Conservation (phyloP, 2,113 vertebrate genomes). For the Miniopterus natalensis region DNA sequence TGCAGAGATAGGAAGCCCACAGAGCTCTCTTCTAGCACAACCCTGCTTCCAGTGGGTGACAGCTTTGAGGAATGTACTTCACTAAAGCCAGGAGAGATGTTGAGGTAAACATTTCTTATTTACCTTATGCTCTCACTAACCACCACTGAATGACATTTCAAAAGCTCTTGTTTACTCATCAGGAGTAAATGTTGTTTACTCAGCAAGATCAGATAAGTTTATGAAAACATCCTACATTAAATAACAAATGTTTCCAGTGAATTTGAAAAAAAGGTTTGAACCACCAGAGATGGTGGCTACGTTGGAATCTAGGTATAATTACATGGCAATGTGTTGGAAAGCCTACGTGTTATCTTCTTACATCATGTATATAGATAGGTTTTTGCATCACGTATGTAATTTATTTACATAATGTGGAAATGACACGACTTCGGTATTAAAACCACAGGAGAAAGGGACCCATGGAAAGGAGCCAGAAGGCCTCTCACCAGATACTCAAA, state of each 20-base stretch:
- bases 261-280: neutral
- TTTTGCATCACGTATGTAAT: neutral
- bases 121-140: neutral
- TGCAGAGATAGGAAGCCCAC: neutral
- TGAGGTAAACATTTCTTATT: neutral
- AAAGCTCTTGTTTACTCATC: slow-evolving; percentile 19
- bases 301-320: neutral
- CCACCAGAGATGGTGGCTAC: neutral
- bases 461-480: neutral
- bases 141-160: neutral
- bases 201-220: neutral
- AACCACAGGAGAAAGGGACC: neutral
- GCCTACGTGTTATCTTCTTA: neutral
- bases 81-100: neutral
- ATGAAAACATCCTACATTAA: neutral
- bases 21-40: neutral
- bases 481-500: neutral
- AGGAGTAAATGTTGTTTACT: neutral
- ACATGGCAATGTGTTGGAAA: neutral
- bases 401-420: neutral
- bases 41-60: neutral
- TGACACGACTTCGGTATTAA: neutral
- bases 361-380: neutral
- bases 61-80: neutral
- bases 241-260: neutral